Conservation (phyloP, 2,113 vertebrate species). For the Ptilonorhynchus violaceus region DNA sequence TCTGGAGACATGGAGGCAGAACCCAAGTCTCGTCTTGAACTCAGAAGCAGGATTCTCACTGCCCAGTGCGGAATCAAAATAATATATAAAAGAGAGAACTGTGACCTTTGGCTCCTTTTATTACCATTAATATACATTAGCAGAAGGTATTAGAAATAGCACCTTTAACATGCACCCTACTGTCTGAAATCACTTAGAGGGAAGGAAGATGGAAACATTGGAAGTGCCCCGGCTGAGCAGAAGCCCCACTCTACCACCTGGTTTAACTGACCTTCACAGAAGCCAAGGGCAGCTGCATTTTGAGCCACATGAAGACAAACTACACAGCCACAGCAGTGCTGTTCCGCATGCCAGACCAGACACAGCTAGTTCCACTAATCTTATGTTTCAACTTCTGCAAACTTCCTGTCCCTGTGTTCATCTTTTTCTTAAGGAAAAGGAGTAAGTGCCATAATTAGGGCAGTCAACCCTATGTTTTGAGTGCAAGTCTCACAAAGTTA, state of each 20-base stretch:
- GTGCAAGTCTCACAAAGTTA: not conserved
- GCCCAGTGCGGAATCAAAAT: not conserved
- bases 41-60: not conserved
- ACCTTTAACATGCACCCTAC: not conserved
- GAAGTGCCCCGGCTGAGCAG: not conserved
- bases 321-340: not conserved
- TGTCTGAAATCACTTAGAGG: not conserved
- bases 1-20: not conserved
- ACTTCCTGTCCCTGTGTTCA: conserved; percentile 57
- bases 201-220: not conserved
- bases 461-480: not conserved
- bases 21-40: not conserved
- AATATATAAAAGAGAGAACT: not conserved
- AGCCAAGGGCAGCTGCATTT: not conserved
- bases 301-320: not conserved
- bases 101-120: not conserved
- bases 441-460: not conserved
- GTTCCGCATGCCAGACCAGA: not conserved
- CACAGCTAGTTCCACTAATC: not conserved
- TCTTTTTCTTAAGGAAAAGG: conserved; percentile 58
- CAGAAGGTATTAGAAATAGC: not conserved
- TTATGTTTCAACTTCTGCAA: conserved; percentile 70
- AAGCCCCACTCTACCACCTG: not conserved
- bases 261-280: not conserved
- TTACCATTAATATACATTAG: not conserved